Base-by-base conservation (phyloP, 2,113 vertebrate species). In the Maccullochella peelii region DNA sequence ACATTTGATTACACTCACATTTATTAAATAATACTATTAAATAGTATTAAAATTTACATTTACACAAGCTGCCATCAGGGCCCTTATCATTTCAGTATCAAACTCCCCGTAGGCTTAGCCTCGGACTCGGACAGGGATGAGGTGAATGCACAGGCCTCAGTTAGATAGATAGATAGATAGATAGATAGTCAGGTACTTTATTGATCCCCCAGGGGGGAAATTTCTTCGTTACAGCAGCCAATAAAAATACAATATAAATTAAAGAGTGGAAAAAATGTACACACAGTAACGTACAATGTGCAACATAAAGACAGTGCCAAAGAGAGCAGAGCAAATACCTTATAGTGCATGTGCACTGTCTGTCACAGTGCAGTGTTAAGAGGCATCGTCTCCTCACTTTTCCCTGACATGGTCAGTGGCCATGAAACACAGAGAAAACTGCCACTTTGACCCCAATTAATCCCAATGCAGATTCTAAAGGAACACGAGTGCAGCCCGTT, bases 361-460 rank as follows among this genome's bases (percentile, higher is more conserved):
- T n/a, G n/a, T n/a, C n/a, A n/a, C n/a, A n/a, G n/a, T n/a, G n/a
- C n/a, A n/a, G n/a, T n/a, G n/a, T n/a, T 47, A 38, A 52, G 50
- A 68, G n/a, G n/a, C 14, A 47, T 25, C 21, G 38, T 63, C 73
- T 70, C 50, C 66, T 54, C 36, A 61, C 38, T 69, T 23, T 71
- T 49, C 4, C 42, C n/a, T 74, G 21, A 69, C 52, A 61, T 18
- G 38, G 47, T 77, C 78, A 82, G 25, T 57, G 47, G 25, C 59
- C 50, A 79, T 66, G 52, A 70, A 85, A 71, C 16, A 71, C n/a
- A 70, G 42, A 61, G 27, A 40, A 63, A 71, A 75, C 40, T 50
- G 27, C 18, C 33, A 66, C 8, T 80, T 81, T 88, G 63, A 88
- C 79, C 72, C 36, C 25, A 89, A 78, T 86, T 82, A 83, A 82